Evolutionary conservation across 1,140 invertebrate genomes (phyloP).

Genomic region (Drosophila ohnishii): DNA sequence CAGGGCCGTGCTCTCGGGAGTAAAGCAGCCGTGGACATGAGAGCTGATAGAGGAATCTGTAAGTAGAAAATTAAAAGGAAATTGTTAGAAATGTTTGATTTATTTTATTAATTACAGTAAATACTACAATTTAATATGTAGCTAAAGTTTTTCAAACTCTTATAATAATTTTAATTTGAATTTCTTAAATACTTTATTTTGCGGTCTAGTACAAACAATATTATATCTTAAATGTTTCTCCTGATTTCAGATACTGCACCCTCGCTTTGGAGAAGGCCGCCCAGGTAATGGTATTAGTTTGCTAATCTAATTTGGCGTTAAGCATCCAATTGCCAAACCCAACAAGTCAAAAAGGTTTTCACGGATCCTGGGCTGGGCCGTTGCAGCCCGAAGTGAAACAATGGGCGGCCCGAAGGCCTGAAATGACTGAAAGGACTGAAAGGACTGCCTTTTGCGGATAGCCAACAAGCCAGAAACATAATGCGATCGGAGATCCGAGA

Average conservation of each 20-base stretch:
- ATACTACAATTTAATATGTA: neutral
- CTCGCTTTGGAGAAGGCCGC: conserved; percentile 5
- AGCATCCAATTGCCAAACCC: conserved; percentile 69
- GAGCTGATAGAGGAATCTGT: conserved; percentile 94
- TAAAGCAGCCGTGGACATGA: conserved; percentile 93
- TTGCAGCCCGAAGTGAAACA: conserved; percentile 50
- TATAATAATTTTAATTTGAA: neutral
- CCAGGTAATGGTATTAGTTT: conserved; percentile 76
- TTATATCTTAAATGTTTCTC: neutral
- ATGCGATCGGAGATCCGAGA: conserved; percentile 43
- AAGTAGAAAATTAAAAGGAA: conserved; percentile 80
- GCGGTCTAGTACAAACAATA: neutral
- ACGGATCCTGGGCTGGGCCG: conserved; percentile 56
- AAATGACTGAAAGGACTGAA: conserved; percentile 35
- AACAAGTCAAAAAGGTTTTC: conserved; percentile 82
- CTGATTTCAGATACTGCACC: conserved; percentile 9
- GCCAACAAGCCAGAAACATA: conserved; percentile 63
- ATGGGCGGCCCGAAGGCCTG: conserved; percentile 50
- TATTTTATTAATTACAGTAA: neutral
- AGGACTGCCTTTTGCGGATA: conserved; percentile 72
- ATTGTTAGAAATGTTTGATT: conserved; percentile 1
- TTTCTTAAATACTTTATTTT: neutral
- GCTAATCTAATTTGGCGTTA: conserved; percentile 83
- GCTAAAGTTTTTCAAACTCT: neutral
- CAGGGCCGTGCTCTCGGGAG: conserved; percentile 86